phyloP scores from a whole-genome alignment of 64 coral and sea anemone species.

The Orbicella faveolata region DNA sequence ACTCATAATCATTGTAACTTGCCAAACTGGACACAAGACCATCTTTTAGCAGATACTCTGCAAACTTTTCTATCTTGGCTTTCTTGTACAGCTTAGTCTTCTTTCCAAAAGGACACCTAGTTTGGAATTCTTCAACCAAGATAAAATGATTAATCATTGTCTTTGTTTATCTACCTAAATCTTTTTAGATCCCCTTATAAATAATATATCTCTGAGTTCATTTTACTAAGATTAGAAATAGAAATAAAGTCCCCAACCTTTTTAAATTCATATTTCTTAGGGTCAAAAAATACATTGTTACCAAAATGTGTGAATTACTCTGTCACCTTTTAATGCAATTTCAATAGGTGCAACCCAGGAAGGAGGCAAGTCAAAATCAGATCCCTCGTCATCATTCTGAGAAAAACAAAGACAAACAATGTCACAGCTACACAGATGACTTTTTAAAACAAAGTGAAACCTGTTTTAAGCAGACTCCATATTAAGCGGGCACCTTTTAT shows the following conservation, averaged over 20 bases:
- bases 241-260: too few species aligned
- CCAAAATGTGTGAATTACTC: not conserved
- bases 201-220: too few species aligned
- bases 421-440: not conserved
- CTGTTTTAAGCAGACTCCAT: too few species aligned
- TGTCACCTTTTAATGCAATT: slow-evolving; percentile 82
- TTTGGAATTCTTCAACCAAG: slow-evolving; percentile 82
- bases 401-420: not conserved
- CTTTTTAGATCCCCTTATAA: not conserved
- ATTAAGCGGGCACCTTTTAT: too few species aligned
- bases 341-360: slow-evolving; percentile 93
- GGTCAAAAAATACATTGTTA: not conserved
- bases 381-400: slow-evolving; percentile 89
- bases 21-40: slow-evolving; percentile 79
- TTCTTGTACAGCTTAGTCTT: slow-evolving; percentile 97
- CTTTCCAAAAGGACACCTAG: slow-evolving; percentile 88
- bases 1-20: slow-evolving; percentile 86
- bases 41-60: slow-evolving; percentile 95
- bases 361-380: slow-evolving; percentile 90
- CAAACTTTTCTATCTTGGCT: slow-evolving; percentile 96
- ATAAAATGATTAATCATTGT: not conserved
- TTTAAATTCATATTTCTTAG: too few species aligned
- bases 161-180: not conserved
- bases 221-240: too few species aligned
- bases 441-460: not conserved